A percentile compares a stretch with the other conserved stretches of the same genome.
Evolutionary conservation across 2,113 vertebrate genomes (phyloP).

Genomic region (Bujurquina vittata): DNA sequence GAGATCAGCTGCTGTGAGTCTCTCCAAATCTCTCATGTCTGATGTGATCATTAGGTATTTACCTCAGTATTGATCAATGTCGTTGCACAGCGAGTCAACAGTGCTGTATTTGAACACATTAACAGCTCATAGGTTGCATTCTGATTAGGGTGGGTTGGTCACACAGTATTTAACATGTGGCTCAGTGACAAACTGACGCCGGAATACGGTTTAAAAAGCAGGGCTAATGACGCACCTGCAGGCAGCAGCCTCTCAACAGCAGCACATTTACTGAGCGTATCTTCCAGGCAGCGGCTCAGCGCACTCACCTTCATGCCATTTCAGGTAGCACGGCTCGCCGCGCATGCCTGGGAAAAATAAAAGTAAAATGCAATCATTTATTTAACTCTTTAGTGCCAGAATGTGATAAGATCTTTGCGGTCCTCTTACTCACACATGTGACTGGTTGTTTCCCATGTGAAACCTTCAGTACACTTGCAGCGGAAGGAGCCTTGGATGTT

Average conservation of each 20-base stretch:
- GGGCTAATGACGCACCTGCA: too few relatives aligned
- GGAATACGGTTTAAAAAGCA: too few relatives aligned
- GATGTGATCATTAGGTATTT: too few relatives aligned
- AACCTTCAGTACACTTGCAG: constrained; percentile 91
- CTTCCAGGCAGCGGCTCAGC: constrained; percentile 86
- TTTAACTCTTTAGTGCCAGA: neutral
- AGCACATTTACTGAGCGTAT: constrained; percentile 94
- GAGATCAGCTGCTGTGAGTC: too few relatives aligned
- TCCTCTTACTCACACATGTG: constrained; percentile 90
- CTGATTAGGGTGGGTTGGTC: too few relatives aligned
- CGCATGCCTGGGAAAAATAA: constrained; percentile 83
- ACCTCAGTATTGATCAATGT: too few relatives aligned
- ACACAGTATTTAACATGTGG: too few relatives aligned
- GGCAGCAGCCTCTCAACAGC: constrained; percentile 92
- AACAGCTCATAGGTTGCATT: too few relatives aligned
- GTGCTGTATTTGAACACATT: too few relatives aligned
- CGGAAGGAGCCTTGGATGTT: constrained; percentile 95
- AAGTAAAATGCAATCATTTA: neutral
- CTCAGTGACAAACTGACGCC: too few relatives aligned
- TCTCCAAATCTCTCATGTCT: too few relatives aligned
- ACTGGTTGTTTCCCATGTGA: constrained; percentile 91
- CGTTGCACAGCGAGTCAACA: too few relatives aligned
- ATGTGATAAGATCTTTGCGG: neutral
- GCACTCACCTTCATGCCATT: constrained; percentile 96
- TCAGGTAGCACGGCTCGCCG: constrained; percentile 93